These are phyloP conservation scores for Hafferia zeledoni DNA, from an alignment of 2,797 vertebrate genomes.

Conservation along the genomic window DNA sequence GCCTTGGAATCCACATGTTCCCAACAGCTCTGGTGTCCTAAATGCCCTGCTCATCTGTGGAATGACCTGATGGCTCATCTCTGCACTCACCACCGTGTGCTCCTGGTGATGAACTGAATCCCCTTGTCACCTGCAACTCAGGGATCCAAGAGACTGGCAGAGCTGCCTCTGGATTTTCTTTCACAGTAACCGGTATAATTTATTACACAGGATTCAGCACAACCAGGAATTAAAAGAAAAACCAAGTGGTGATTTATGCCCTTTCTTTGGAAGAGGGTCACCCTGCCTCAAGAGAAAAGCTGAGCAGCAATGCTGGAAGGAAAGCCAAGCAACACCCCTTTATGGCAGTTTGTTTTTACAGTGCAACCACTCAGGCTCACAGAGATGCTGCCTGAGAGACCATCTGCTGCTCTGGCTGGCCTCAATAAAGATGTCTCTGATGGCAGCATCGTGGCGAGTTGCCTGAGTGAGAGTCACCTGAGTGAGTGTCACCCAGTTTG, in stretches of 20 bases:
- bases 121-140: neutral
- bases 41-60: neutral
- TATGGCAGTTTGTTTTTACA: neutral
- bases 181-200: neutral
- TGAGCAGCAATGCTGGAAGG: neutral
- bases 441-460: neutral
- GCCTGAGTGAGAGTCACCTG: neutral
- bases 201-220: neutral
- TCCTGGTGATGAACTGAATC: neutral
- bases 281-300: neutral
- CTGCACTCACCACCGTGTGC: neutral
- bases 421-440: neutral
- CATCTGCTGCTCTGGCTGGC: conserved; percentile 4
- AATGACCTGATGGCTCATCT: neutral
- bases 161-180: neutral
- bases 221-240: neutral
- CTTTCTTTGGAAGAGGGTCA: conserved; percentile 9
- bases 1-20: neutral
- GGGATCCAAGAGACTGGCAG: neutral
- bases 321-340: neutral
- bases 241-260: neutral
- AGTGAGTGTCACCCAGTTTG: neutral
- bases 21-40: neutral
- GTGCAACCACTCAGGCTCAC: neutral
- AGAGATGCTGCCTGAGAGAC: neutral